A percentile compares a stretch with the other conserved stretches of the same genome.
phyloP scores from a whole-genome alignment of 2,888 invertebrate genomes.

The Eulithis prunata region DNA sequence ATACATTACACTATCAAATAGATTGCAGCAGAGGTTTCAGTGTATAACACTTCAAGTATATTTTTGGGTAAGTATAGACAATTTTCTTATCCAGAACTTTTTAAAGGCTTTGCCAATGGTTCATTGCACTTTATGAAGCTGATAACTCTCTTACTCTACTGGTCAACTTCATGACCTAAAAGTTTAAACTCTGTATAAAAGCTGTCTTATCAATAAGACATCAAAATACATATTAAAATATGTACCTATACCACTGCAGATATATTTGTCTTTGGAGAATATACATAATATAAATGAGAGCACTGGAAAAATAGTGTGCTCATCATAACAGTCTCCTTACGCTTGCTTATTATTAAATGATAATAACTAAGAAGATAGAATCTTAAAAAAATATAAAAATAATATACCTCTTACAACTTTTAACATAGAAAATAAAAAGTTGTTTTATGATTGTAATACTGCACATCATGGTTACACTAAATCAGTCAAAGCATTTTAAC shows the following conservation, averaged over 20 bases:
- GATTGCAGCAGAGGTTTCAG: constrained; percentile 69
- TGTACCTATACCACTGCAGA: constrained; percentile 38
- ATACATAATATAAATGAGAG: constrained; percentile 37
- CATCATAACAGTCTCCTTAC: constrained; percentile 56
- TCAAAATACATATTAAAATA: constrained; percentile 45
- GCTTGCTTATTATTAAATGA: constrained; percentile 54
- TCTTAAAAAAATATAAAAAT: constrained; percentile 77
- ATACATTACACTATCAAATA: constrained; percentile 55
- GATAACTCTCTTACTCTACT: constrained; percentile 52
- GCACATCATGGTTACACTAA: constrained; percentile 78
- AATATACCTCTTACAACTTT: constrained; percentile 72
- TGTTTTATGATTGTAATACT: constrained; percentile 77
- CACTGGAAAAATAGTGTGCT: constrained; percentile 47
- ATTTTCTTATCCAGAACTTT: constrained; percentile 69
- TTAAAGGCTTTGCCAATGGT: constrained; percentile 76
- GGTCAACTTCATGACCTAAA: constrained; percentile 37
- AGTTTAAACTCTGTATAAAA: constrained; percentile 43
- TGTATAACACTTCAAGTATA: constrained; percentile 73
- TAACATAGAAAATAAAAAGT: constrained; percentile 78
- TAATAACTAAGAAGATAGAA: constrained; percentile 58
- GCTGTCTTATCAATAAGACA: constrained; percentile 37
- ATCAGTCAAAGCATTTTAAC: constrained; percentile 78
- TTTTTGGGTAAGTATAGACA: constrained; percentile 57
- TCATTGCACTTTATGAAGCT: constrained; percentile 76
- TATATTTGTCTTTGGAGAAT: constrained; percentile 45